These are phyloP conservation scores for Mallotus villosus DNA, from an alignment of 2,797 vertebrate genomes.

Conservation along the genomic window DNA sequence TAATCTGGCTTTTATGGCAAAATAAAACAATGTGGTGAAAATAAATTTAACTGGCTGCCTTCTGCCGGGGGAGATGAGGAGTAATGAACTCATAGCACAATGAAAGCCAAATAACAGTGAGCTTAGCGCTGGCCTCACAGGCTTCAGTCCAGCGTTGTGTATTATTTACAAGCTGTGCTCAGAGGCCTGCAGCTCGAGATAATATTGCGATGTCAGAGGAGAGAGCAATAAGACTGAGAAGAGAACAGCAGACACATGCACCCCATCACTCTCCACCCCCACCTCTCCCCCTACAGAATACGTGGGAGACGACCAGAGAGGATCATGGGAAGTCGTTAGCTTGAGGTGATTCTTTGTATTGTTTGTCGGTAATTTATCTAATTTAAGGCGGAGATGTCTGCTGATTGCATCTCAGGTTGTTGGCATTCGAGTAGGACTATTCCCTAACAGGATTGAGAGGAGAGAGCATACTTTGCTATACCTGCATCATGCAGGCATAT, in stretches of 20 bases:
- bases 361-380: constrained; percentile 67
- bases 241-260: constrained; percentile 69
- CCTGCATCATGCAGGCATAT: constrained; percentile 15
- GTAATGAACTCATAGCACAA: constrained; percentile 81
- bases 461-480: constrained; percentile 24
- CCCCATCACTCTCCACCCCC: constrained; percentile 51
- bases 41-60: constrained; percentile 68
- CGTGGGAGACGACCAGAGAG: constrained; percentile 57
- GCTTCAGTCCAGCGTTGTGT: constrained; percentile 75
- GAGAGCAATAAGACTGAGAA: constrained; percentile 75
- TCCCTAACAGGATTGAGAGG: constrained; percentile 34
- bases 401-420: constrained; percentile 48
- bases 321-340: constrained; percentile 75
- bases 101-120: constrained; percentile 81
- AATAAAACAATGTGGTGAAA: constrained; percentile 64
- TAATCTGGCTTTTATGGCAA: constrained; percentile 65
- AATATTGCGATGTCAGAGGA: constrained; percentile 73
- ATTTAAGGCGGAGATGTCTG: constrained; percentile 51
- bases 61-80: constrained; percentile 70
- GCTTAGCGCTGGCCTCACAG: constrained; percentile 75
- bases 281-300: constrained; percentile 44
- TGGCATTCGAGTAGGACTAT: constrained; percentile 36
- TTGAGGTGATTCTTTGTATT: constrained; percentile 65
- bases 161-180: constrained; percentile 80
- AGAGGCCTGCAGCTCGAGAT: constrained; percentile 77